Percentiles rank a stretch among this genome's conserved stretches.
phyloP scores from a whole-genome alignment of 2,797 vertebrate species.

The Sebastes ruberrimus region DNA sequence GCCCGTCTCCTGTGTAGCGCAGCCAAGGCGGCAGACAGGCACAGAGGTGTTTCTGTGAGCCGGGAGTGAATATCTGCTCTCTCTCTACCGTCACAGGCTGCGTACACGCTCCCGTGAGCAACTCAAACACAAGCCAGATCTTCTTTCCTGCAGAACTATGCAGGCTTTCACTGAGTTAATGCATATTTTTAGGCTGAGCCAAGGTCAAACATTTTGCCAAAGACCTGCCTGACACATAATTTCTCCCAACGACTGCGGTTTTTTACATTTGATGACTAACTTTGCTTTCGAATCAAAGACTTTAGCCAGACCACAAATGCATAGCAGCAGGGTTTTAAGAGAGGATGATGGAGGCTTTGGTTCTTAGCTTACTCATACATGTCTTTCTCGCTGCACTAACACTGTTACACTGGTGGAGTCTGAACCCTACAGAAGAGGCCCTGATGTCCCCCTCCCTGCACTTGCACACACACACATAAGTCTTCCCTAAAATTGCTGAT shows the following conservation, averaged over 20 bases:
- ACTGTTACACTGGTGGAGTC: conserved; percentile 24
- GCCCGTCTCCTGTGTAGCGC: conserved; percentile 57
- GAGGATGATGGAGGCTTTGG: conserved; percentile 43
- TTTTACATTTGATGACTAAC: conserved; percentile 66
- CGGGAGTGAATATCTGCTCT: conserved; percentile 72
- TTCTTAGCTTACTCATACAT: conserved; percentile 42
- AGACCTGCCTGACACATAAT: conserved; percentile 68
- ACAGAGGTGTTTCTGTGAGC: conserved; percentile 69
- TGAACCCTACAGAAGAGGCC: conserved; percentile 46
- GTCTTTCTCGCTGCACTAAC: conserved; percentile 33
- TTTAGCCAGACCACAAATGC: conserved; percentile 57
- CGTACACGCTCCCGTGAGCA: conserved; percentile 46
- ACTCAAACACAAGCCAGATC: conserved; percentile 71
- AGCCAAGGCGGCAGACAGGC: conserved; percentile 64
- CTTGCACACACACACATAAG: conserved; percentile 24
- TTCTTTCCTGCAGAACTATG: conserved; percentile 73
- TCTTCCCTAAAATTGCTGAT: conserved; percentile 79
- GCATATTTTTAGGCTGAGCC: conserved; percentile 75
- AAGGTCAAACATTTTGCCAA: conserved; percentile 70
- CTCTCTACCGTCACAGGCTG: conserved; percentile 58
- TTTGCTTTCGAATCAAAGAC: conserved; percentile 65
- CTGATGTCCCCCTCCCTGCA: conserved; percentile 34
- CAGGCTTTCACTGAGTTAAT: conserved; percentile 70
- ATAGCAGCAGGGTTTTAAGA: conserved; percentile 48
- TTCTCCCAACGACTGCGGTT: conserved; percentile 69